Percentiles rank a stretch among this genome's conserved stretches.
Evolutionary conservation across 2,888 invertebrate species (phyloP).

Genomic region (Crocallis elinguaria): DNA sequence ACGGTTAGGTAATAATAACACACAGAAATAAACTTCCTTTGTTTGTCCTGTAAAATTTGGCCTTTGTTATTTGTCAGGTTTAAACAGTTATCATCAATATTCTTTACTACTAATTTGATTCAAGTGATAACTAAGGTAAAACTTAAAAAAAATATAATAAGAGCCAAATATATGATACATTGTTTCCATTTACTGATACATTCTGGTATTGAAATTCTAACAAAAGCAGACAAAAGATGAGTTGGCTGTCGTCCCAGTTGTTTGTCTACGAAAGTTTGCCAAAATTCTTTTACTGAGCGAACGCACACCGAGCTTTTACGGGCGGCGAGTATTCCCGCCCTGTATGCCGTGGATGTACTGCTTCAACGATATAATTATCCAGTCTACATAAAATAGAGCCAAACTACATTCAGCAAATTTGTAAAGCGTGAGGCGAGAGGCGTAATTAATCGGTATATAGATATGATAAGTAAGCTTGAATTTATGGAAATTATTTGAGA

Average conservation of each 20-base stretch:
- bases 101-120: background rate
- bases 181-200: conserved; percentile 58
- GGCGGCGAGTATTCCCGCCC: conserved; percentile 54
- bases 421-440: conserved; percentile 1
- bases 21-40: no score
- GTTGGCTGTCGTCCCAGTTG: conserved; percentile 82
- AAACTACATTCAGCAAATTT: conserved; percentile 1
- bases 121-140: background rate
- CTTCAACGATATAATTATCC: background rate
- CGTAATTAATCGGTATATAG: conserved; percentile 6
- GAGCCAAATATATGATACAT: conserved; percentile 33
- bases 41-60: no score
- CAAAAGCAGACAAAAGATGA: conserved; percentile 82
- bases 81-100: no score
- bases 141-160: background rate
- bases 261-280: conserved; percentile 83
- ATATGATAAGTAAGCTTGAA: background rate
- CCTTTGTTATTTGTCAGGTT: no score
- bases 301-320: conserved; percentile 69
- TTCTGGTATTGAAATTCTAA: conserved; percentile 71
- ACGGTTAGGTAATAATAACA: no score
- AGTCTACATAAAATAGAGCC: background rate
- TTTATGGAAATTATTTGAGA: conserved; percentile 1
- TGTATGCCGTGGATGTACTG: conserved; percentile 3
- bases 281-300: conserved; percentile 82